Evolutionary conservation across 2,888 invertebrate genomes (phyloP).

Genomic region (Dryobota labecula): DNA sequence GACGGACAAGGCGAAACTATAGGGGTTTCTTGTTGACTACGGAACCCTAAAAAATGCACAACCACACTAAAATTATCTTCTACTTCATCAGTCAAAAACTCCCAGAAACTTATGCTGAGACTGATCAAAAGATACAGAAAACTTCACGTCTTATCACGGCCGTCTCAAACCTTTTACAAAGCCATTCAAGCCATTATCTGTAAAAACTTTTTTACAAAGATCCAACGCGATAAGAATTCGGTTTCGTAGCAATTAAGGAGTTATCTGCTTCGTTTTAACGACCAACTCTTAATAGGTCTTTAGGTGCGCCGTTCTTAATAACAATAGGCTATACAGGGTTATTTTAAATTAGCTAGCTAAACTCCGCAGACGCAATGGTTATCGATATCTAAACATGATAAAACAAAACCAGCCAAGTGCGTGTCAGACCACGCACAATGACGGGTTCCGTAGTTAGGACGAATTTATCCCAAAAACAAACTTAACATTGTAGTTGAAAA

Average conservation of each 20-base stretch:
- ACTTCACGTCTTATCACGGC: constrained; percentile 56
- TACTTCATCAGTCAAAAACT: constrained; percentile 22
- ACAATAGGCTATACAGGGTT: constrained; percentile 35
- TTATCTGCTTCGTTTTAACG: constrained; percentile 49
- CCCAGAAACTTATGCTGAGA: constrained; percentile 38
- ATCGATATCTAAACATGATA: too few species aligned
- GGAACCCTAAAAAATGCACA: too few species aligned
- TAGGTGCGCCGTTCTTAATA: constrained; percentile 22
- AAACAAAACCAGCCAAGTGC: too few species aligned
- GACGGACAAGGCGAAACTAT: too few species aligned
- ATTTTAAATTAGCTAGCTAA: too few species aligned
- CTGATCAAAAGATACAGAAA: constrained; percentile 53
- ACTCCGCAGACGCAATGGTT: too few species aligned
- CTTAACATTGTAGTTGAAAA: too few species aligned
- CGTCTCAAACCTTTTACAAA: constrained; percentile 61
- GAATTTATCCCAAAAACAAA: too few species aligned
- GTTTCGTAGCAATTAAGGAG: constrained; percentile 63
- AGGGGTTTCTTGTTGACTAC: too few species aligned
- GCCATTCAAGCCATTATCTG: constrained; percentile 57
- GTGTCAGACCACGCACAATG: too few species aligned
- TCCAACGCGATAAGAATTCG: constrained; percentile 58
- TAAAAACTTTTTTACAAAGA: constrained; percentile 61
- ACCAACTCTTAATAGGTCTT: constrained; percentile 32
- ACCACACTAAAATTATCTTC: constrained; percentile 13
- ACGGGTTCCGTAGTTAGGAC: too few species aligned